A percentile compares a stretch with the other conserved stretches of the same genome.
phyloP scores from a whole-genome alignment of 2,797 vertebrate species.

The Australoheros facetus region DNA sequence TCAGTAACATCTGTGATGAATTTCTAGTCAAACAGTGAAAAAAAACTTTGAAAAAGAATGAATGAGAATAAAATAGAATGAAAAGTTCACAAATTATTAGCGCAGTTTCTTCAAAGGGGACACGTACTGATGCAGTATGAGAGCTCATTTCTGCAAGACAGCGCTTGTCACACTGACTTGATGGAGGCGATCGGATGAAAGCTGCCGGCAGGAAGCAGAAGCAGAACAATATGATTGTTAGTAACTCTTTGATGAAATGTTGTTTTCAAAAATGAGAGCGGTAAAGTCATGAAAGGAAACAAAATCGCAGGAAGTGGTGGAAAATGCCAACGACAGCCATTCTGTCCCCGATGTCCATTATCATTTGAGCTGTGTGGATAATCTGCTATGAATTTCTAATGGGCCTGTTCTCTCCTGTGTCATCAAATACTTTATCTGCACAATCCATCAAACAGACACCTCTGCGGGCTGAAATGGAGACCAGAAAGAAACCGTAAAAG shows the following conservation, averaged over 20 bases:
- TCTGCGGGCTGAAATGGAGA: slow-evolving; percentile 3
- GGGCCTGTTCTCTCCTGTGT: slow-evolving; percentile 26
- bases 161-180: slow-evolving; percentile 20
- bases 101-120: slow-evolving; percentile 46
- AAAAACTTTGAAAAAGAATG: slow-evolving; percentile 4
- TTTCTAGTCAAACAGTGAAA: slow-evolving; percentile 10
- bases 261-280: slow-evolving; percentile 28
- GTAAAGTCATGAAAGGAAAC: slow-evolving; percentile 7
- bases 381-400: slow-evolving; percentile 72
- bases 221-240: slow-evolving; percentile 34
- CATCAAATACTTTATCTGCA: slow-evolving; percentile 58
- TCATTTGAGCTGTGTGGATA: slow-evolving; percentile 52
- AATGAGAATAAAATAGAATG: slow-evolving; percentile 2
- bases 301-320: slow-evolving; percentile 21
- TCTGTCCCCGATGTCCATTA: slow-evolving; percentile 56
- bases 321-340: slow-evolving; percentile 46
- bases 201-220: slow-evolving; percentile 16
- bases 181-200: slow-evolving; percentile 46
- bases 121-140: slow-evolving; percentile 20
- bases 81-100: slow-evolving; percentile 24
- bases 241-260: slow-evolving; percentile 31
- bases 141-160: slow-evolving; percentile 21
- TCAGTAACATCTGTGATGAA: slow-evolving; percentile 5
- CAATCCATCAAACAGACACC: slow-evolving; percentile 40
- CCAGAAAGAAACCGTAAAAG: slow-evolving; percentile 1